Base-by-base conservation (phyloP, 2,113 vertebrate genomes). In the Plecotus auritus region DNA sequence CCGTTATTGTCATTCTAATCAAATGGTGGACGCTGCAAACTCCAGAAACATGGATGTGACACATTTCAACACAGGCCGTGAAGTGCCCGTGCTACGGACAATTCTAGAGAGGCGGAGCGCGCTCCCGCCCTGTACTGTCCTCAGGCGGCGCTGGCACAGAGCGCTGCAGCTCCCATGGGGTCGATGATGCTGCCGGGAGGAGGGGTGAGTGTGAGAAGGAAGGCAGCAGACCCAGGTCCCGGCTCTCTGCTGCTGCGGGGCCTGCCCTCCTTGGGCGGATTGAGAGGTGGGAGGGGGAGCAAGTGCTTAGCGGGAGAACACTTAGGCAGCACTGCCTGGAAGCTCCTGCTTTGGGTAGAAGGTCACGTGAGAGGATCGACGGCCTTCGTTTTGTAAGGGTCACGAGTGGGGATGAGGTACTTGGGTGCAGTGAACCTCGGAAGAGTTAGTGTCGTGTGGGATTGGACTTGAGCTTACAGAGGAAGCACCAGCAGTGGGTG, bases 1-100 rank as follows among this genome's bases (percentile, higher is more conserved):
- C 72, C 20, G 1, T 69, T 3, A 1, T 6, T 6, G 10, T 8
- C 22, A 0, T 35, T 73, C 42, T 9, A 2, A 4, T 32, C 35
- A 2, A 0, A 20, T 13, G 66, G 56, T 1, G 23, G 10, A 8
- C 16, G 0, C 20, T 22, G 0, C 7, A 10, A 17, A 28, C 69
- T 49, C 32, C 32, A 5, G 14, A 16, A 40, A 76, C 2, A 8
- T 0, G 1, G 17, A 3, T 18, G 1, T 35, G 3, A 0, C 9
- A 9, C n/a, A 2, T 56, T 30, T 49, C 59, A 30, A 3, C 0
- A 28, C 20, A 22, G 37, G 54, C 14, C 9, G 16, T 28, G n/a
- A 22, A 20, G 3, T 49, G 59, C 82, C 47, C 84, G 88, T 54
- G 73, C 40, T 49, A 1, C 23, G 0, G 8, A 14, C 20, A 32